Percentiles rank a stretch among this genome's conserved stretches.
These are phyloP conservation scores for Cryptus viduatorius DNA, from an alignment of 2,888 invertebrate species.

Conservation along the genomic window DNA sequence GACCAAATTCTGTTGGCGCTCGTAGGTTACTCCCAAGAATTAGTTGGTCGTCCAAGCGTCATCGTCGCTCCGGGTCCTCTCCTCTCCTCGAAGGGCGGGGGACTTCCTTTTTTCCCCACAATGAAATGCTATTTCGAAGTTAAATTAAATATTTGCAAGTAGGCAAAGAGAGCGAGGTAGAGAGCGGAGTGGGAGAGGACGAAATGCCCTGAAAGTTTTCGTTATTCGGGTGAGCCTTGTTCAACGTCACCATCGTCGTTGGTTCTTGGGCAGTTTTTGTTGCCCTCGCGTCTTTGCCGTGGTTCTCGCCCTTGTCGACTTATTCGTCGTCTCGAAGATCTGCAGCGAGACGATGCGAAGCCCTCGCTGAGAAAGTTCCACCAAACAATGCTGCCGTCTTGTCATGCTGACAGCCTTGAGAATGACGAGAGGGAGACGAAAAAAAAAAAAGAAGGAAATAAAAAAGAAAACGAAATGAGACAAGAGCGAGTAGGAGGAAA, in stretches of 20 bases:
- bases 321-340: constrained; percentile 36
- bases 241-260: constrained; percentile 38
- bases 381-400: constrained; percentile 64
- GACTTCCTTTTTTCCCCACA: constrained; percentile 57
- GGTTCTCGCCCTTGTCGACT: constrained; percentile 10
- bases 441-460: constrained; percentile 3
- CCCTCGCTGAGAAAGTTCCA: constrained; percentile 47
- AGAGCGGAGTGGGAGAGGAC: constrained; percentile 39
- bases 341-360: constrained; percentile 8
- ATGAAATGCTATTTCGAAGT: constrained; percentile 74
- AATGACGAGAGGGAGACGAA: constrained; percentile 32
- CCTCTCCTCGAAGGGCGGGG: neutral
- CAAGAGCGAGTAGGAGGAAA: constrained; percentile 4
- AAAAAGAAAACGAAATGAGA: neutral
- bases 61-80: constrained; percentile 26
- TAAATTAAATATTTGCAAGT: constrained; percentile 75
- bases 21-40: constrained; percentile 56
- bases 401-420: constrained; percentile 51
- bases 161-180: constrained; percentile 26
- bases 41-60: constrained; percentile 51
- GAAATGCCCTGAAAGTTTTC: constrained; percentile 50
- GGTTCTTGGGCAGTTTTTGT: constrained; percentile 22
- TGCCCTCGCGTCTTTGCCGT: neutral
- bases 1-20: neutral
- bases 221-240: constrained; percentile 29